phyloP scores from a whole-genome alignment of 2,113 vertebrate genomes.

The Plestiodon gilberti region DNA sequence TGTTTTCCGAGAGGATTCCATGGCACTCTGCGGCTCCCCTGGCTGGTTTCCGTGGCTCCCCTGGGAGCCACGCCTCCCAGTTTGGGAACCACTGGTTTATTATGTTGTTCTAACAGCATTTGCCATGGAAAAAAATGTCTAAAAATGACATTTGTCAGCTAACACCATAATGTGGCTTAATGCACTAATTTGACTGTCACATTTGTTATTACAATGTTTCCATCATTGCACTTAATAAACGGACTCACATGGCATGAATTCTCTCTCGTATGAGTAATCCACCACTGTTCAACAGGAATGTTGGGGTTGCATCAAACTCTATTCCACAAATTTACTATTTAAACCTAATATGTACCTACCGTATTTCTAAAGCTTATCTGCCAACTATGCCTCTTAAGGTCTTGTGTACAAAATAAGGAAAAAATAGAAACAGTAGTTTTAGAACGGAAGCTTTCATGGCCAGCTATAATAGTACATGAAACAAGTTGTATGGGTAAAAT shows the following conservation, averaged over 20 bases:
- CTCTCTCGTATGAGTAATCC: slow-evolving; percentile 1
- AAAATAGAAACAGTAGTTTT: neutral
- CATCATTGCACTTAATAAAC: neutral
- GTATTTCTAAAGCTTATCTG: neutral
- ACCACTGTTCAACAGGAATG: neutral
- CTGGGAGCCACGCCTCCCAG: too few relatives aligned
- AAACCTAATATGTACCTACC: neutral
- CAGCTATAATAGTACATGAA: too few relatives aligned
- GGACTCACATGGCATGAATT: slow-evolving; percentile 2
- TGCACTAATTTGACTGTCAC: neutral
- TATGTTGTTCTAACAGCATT: too few relatives aligned
- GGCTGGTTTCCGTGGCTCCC: too few relatives aligned
- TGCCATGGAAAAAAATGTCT: neutral
- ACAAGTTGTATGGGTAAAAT: too few relatives aligned
- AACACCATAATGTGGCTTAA: neutral
- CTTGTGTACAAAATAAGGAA: neutral
- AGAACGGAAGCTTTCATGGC: too few relatives aligned
- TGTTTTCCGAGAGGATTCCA: too few relatives aligned
- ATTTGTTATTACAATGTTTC: neutral
- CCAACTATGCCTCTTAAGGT: neutral
- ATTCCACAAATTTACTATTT: neutral
- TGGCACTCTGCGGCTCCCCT: too few relatives aligned
- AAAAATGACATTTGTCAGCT: neutral
- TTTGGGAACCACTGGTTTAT: too few relatives aligned
- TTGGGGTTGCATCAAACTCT: neutral